phyloP scores from a whole-genome alignment of 2,113 vertebrate genomes.

The Romanogobio albipinnatus region DNA sequence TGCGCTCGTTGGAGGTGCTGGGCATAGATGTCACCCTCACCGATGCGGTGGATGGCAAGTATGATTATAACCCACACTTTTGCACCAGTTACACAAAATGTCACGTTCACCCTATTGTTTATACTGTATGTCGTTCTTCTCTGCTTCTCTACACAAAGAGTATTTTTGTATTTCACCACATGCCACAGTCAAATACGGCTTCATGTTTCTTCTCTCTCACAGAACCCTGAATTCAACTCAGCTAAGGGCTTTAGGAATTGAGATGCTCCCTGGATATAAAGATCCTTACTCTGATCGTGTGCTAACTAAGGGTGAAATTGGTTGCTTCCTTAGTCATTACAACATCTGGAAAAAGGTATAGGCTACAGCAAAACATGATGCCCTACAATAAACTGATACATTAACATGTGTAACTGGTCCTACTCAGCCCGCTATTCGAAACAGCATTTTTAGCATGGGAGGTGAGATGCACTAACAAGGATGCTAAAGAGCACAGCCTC shows the following conservation, averaged over 20 bases:
- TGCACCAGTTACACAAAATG: background rate
- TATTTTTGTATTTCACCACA: background rate
- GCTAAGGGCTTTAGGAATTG: slow-evolving; percentile 89
- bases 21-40: slow-evolving; percentile 83
- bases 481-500: too few relatives aligned
- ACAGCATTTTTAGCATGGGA: too few relatives aligned
- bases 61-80: slow-evolving; percentile 58
- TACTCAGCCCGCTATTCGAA: too few relatives aligned
- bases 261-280: slow-evolving; percentile 89
- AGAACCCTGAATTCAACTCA: slow-evolving; percentile 91
- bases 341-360: slow-evolving; percentile 93
- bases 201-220: background rate
- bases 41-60: slow-evolving; percentile 97
- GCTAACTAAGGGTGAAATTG: slow-evolving; percentile 92
- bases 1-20: slow-evolving; percentile 81
- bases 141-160: background rate
- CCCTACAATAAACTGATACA: background rate
- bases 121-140: background rate
- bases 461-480: too few relatives aligned
- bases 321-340: slow-evolving; percentile 97
- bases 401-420: background rate
- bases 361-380: background rate
- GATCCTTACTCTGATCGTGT: slow-evolving; percentile 94
- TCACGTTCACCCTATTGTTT: background rate
- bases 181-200: background rate